Percentiles rank a stretch among this genome's conserved stretches.
Conservation (phyloP, 2,888 invertebrate genomes). For the Volucella inanis region DNA sequence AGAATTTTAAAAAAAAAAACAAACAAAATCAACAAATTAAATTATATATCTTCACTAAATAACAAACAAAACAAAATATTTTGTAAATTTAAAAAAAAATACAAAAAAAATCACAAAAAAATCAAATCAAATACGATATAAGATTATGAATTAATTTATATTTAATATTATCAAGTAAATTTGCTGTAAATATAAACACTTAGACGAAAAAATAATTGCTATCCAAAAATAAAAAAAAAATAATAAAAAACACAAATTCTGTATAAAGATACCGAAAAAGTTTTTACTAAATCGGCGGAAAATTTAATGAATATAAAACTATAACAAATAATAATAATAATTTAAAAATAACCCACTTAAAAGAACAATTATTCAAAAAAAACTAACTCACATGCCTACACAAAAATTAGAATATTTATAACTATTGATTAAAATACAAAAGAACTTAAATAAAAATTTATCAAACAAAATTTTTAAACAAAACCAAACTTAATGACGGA, state of each 20-base stretch:
- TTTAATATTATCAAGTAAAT: slow-evolving; percentile 35
- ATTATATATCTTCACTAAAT: slow-evolving; percentile 34
- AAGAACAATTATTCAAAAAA: slow-evolving; percentile 48
- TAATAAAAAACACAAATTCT: slow-evolving; percentile 35
- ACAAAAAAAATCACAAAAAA: slow-evolving; percentile 30
- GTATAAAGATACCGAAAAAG: slow-evolving; percentile 56
- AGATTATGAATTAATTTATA: slow-evolving; percentile 35
- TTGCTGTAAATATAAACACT: slow-evolving; percentile 59
- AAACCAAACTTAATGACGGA: slow-evolving; percentile 41
- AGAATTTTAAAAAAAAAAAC: slow-evolving; percentile 16
- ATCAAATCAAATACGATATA: slow-evolving; percentile 44
- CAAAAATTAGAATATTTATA: slow-evolving; percentile 63
- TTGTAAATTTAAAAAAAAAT: slow-evolving; percentile 47
- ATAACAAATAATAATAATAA: slow-evolving; percentile 28
- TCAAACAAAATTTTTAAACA: slow-evolving; percentile 42
- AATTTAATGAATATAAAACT: slow-evolving; percentile 33
- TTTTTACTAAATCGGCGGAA: slow-evolving; percentile 58
- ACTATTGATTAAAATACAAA: slow-evolving; percentile 46
- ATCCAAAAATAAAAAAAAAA: slow-evolving; percentile 19
- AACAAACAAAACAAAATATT: slow-evolving; percentile 28
- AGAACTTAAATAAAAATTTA: slow-evolving; percentile 25
- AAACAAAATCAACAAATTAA: slow-evolving; percentile 17
- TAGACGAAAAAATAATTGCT: slow-evolving; percentile 28
- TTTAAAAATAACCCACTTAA: slow-evolving; percentile 31
- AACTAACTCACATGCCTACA: slow-evolving; percentile 62